Conservation (phyloP, 2,113 vertebrate genomes). For the Rhea pennata region DNA sequence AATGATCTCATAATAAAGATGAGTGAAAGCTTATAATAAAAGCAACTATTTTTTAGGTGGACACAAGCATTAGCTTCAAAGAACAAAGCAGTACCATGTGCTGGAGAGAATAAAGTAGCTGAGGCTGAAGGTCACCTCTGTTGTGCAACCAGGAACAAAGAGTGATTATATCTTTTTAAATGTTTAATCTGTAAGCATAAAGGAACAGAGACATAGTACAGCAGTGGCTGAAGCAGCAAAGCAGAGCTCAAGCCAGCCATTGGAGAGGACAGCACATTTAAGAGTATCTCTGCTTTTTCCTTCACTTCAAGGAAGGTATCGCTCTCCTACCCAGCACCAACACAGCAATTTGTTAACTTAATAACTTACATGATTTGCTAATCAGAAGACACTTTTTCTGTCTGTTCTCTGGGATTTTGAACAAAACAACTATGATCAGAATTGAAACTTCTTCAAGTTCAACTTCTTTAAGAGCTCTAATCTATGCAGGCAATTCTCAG, state of each 20-base stretch:
- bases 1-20: not conserved
- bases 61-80: not conserved
- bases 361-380: not conserved
- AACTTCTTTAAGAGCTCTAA: not conserved
- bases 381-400: not conserved
- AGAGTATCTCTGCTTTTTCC: not conserved
- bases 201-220: not conserved
- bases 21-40: not conserved
- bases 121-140: not conserved
- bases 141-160: constrained; percentile 18
- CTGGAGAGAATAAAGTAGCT: not conserved
- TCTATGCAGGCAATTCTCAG: not conserved
- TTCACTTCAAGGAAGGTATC: not conserved
- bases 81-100: not conserved
- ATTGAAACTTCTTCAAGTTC: too few species aligned
- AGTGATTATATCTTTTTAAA: not conserved
- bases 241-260: not conserved
- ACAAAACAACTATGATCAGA: not conserved
- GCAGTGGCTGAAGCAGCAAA: not conserved
- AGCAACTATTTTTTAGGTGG: not conserved
- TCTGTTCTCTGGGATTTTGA: not conserved
- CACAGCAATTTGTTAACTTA: not conserved
- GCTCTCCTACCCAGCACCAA: not conserved
- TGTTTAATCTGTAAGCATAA: constrained; percentile 18
- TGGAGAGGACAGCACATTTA: not conserved